Base-by-base conservation (phyloP, 2,797 vertebrate species). In the Graptemys geographica region DNA sequence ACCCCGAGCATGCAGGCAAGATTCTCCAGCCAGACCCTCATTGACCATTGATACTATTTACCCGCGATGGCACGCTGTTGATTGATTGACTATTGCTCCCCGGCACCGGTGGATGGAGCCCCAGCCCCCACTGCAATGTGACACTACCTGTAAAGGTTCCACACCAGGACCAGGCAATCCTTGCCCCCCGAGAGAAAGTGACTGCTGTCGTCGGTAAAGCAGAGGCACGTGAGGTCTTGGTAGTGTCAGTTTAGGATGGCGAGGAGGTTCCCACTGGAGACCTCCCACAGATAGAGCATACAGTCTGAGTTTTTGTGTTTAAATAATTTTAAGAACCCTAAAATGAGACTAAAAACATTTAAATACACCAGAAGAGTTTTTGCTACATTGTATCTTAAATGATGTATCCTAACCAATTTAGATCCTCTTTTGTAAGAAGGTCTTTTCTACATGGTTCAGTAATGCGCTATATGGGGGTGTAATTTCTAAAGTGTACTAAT, bases 111-210 rank as follows among this genome's bases (percentile, higher is more conserved):
- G 4, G n/a, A 13, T 1, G 0, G 1, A 31, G 74, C 18, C 10
- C 28, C 33, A 23, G 13, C 4, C 6, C 53, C 21, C 28, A 3
- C 56, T 5, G 0, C 0, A 0, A 31, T 15, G 18, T 16, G 18
- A 4, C 0, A 2, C 92, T 98, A 99, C 99, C 99, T 99, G 98
- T 97, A 98, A 5, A 99, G 97, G 95, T 98, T 99, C 99, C 99
- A 99, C 83, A 99, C 98, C 81, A 99, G 98, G 11, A 98, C 99
- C 93, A 99, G 97, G 96, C 99, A 99, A 98, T 99, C 99, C 97
- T 99, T 99, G 21, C 99, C 99, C 81, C 99, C 99, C 0, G 99
- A 99, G 74, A 99, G 96, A 87, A 99, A 99, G 97, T 99, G 99
- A 97, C 99, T 99, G 98, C 99, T 98, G 96, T 99, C 99, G 0